These are phyloP conservation scores for Echiichthys vipera DNA, from an alignment of 2,797 vertebrate genomes.

Conservation along the genomic window DNA sequence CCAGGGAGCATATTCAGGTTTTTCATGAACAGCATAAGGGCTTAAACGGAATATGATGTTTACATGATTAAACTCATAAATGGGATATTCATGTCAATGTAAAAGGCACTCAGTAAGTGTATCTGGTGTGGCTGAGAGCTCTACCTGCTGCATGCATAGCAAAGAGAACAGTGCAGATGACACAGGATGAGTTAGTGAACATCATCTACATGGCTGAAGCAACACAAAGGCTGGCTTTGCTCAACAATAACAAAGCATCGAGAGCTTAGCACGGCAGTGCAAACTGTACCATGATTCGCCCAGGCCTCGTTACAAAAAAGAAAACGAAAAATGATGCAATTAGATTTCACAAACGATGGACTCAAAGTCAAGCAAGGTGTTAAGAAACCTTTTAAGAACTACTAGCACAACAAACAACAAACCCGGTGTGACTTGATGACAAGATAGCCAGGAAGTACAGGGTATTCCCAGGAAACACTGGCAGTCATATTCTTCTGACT, in stretches of 20 bases:
- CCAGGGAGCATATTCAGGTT: no score
- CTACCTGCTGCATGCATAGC: conserved; percentile 23
- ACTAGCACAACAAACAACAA: no score
- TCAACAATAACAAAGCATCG: conserved; percentile 58
- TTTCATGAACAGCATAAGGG: no score
- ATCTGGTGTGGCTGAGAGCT: conserved; percentile 12
- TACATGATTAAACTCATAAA: no score
- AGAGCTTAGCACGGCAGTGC: conserved; percentile 46
- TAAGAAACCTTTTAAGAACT: background rate
- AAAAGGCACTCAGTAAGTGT: background rate
- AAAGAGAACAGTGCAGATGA: conserved; percentile 12
- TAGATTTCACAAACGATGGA: background rate
- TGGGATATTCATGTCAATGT: no score
- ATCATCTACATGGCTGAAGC: conserved; percentile 73
- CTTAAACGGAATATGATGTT: no score
- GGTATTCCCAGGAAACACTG: conserved; percentile 11
- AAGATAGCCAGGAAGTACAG: background rate
- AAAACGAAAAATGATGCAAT: background rate
- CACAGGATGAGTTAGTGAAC: conserved; percentile 53
- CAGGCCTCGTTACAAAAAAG: background rate
- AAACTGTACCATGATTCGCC: conserved; percentile 42
- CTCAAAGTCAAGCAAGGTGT: background rate
- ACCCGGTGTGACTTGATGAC: background rate
- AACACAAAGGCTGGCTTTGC: conserved; percentile 67
- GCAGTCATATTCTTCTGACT: conserved; percentile 1